phyloP scores from a whole-genome alignment of 2,113 vertebrate genomes.

The Psettodes erumei region DNA sequence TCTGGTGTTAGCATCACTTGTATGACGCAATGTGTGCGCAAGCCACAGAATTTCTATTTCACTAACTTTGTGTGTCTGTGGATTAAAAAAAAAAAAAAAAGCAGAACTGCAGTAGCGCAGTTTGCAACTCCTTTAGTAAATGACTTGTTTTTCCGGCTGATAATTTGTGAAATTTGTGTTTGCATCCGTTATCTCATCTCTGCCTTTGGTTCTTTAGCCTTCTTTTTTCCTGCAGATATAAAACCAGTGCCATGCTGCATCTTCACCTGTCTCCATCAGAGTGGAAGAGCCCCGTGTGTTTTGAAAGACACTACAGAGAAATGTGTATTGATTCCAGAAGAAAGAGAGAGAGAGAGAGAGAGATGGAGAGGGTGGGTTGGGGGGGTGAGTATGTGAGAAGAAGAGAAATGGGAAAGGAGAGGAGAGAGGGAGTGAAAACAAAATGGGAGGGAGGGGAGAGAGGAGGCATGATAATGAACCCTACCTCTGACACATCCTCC shows the following conservation, averaged over 20 bases:
- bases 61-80: not conserved
- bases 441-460: constrained; percentile 57
- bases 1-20: constrained; percentile 33
- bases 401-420: constrained; percentile 47
- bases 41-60: constrained; percentile 21
- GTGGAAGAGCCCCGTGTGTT: constrained; percentile 46
- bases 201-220: not conserved
- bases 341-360: constrained; percentile 39
- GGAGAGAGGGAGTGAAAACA: constrained; percentile 53
- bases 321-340: constrained; percentile 63
- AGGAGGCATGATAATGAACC: constrained; percentile 74
- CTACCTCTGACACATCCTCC: constrained; percentile 84
- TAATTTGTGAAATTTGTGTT: not conserved
- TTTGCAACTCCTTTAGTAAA: not conserved
- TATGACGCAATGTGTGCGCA: constrained; percentile 67
- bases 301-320: constrained; percentile 54
- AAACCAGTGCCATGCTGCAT: constrained; percentile 27
- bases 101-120: not conserved
- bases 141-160: not conserved
- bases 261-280: constrained; percentile 43
- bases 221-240: constrained; percentile 4
- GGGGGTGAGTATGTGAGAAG: constrained; percentile 43
- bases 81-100: not conserved
- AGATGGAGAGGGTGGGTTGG: constrained; percentile 19
- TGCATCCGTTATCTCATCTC: not conserved